Percentiles rank a stretch among this genome's conserved stretches.
Evolutionary conservation across 53 echinoderm and acorn worm genomes (phyloP).

Genomic region (Luidia sarsii): DNA sequence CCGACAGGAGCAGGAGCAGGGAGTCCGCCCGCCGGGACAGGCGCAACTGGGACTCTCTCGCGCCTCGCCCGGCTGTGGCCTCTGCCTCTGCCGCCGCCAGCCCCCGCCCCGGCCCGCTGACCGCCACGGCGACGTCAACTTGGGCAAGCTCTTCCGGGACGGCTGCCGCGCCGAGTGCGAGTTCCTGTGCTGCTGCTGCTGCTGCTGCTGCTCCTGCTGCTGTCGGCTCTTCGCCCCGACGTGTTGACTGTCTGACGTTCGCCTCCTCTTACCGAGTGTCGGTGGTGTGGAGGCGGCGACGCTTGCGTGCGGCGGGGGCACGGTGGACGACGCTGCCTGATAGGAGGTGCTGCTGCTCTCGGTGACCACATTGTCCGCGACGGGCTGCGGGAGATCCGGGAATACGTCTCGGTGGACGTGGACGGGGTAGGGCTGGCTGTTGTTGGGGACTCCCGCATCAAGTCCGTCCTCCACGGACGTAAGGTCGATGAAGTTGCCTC

Average conservation of each 20-base stretch:
- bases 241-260: too few relatives aligned
- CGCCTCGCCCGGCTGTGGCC: too few relatives aligned
- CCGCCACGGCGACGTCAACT: neutral
- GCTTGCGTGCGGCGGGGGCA: neutral
- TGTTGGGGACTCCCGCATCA: neutral
- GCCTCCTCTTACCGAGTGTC: too few relatives aligned
- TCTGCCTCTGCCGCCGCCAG: too few relatives aligned
- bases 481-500: neutral
- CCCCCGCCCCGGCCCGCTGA: neutral
- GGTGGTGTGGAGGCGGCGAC: neutral
- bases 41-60: neutral
- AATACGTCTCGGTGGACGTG: slow-evolving; percentile 7
- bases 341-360: neutral
- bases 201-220: too few relatives aligned
- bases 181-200: too few relatives aligned
- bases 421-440: slow-evolving; percentile 1
- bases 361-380: neutral
- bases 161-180: neutral
- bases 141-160: neutral
- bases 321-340: neutral
- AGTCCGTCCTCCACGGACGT: neutral
- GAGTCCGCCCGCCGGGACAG: neutral
- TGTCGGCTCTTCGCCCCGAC: too few relatives aligned
- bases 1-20: slow-evolving; percentile 11
- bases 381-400: neutral